These are phyloP conservation scores for Palaemon carinicauda DNA, from an alignment of 1,140 invertebrate species.

Conservation along the genomic window DNA sequence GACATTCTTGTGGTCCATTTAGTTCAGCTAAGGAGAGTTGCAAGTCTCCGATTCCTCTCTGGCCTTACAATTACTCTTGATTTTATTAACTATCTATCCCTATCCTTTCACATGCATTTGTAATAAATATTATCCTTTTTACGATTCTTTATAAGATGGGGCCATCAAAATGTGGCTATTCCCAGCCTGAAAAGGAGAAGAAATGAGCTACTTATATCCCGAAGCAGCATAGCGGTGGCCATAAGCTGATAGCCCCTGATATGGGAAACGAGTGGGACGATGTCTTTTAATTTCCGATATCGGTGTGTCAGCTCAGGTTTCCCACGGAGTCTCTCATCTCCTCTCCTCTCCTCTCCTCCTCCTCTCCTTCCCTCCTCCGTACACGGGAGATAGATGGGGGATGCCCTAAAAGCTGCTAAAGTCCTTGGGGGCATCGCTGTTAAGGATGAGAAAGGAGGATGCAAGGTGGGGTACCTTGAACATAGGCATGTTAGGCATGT, in stretches of 20 bases:
- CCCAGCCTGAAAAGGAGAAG: neutral
- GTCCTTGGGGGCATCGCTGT: neutral
- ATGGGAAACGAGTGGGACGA: constrained; percentile 23
- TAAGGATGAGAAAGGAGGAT: neutral
- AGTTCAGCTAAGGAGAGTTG: constrained; percentile 22
- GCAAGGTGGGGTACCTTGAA: too few species aligned
- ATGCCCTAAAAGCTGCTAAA: neutral
- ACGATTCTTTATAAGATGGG: too few species aligned
- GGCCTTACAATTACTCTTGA: neutral
- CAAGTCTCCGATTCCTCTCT: neutral
- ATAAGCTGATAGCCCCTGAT: constrained; percentile 32
- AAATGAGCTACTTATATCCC: neutral
- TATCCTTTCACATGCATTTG: neutral
- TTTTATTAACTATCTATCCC: neutral
- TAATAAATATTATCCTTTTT: neutral
- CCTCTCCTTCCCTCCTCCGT: too few species aligned
- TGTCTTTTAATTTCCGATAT: constrained; percentile 49
- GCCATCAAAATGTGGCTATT: neutral
- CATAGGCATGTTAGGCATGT: too few species aligned
- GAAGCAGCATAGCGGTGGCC: neutral
- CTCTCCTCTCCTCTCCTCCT: too few species aligned
- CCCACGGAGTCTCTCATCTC: constrained; percentile 28
- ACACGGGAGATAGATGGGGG: neutral
- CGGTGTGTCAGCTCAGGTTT: constrained; percentile 32
- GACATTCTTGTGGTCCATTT: constrained; percentile 52